Conservation (phyloP, 2,888 invertebrate species). For the Camponotus fellah region DNA sequence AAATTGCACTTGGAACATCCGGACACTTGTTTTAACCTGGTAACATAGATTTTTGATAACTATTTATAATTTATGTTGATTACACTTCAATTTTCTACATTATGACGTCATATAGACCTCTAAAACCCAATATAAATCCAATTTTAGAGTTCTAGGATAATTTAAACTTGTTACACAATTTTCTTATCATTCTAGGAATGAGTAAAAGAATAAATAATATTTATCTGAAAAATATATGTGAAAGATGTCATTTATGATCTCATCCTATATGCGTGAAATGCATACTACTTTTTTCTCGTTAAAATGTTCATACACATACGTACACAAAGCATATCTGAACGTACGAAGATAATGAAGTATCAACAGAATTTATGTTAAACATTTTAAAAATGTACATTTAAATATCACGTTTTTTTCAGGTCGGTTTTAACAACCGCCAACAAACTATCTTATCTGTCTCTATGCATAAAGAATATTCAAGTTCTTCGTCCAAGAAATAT, state of each 20-base stretch:
- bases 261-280: neutral
- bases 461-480: neutral
- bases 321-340: neutral
- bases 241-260: neutral
- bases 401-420: neutral
- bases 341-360: neutral
- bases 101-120: neutral
- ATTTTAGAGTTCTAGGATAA: neutral
- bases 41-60: neutral
- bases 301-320: neutral
- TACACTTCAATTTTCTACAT: neutral
- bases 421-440: neutral
- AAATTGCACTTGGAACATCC: conserved; percentile 23
- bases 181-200: neutral
- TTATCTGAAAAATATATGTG: neutral
- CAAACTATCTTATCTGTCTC: conserved; percentile 1
- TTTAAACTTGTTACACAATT: neutral
- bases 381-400: conserved; percentile 13
- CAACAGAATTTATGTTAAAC: neutral
- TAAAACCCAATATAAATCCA: neutral
- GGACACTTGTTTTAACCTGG: neutral
- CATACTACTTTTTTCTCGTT: neutral
- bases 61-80: conserved; percentile 1
- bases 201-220: neutral
- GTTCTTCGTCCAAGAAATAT: neutral